Base-by-base conservation (phyloP, 1,140 invertebrate genomes). In the Drosophila auraria region DNA sequence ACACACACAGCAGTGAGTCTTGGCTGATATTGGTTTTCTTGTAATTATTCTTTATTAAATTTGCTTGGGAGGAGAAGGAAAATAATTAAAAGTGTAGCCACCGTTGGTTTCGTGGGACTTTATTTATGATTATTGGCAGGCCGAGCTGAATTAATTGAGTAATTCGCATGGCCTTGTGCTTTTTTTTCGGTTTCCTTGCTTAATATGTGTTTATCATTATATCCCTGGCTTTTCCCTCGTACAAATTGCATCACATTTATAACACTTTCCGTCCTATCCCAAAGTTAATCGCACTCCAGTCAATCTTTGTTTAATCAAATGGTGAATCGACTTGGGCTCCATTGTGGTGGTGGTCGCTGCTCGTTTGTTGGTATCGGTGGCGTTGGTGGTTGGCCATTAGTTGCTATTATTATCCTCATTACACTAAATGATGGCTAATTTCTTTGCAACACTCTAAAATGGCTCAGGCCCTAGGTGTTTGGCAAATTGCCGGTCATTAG, bases 1-100 rank as follows among this genome's bases (percentile, higher is more conserved):
- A 40, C 38, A 27, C 23, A 54, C 42, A 47, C 45, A 5, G 50
- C n/a, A 63, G 76, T 40, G 53, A 20, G 38, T 54, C 53, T 69
- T 79, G 51, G 30, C 72, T 56, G 66, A 74, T 71, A 65, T 78
- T 73, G 74, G 68, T 38, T 78, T 83, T 63, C 86, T 84, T 82
- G 73, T 84, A 84, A 89, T 89, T 84, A 90, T 89, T 82, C 86
- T 84, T 90, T 90, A 89, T 89, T 90, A 90, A 89, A 82, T 89
- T 84, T 82, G 50, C 66, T 51, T 40, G 66, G 76, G 40, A 20
- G 51, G 11, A 61, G 53, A 53, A 40, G n/a, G 36, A 64, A 80
- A 87, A 87, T 87, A 87, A 87, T 87, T 83, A 87, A 87, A 87
- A 87, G 74, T 84, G 57, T 77, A 62, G 30, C 78, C 62, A 36